These are phyloP conservation scores for Ailurus styani DNA, from an alignment of 2,113 vertebrate species.

Conservation along the genomic window DNA sequence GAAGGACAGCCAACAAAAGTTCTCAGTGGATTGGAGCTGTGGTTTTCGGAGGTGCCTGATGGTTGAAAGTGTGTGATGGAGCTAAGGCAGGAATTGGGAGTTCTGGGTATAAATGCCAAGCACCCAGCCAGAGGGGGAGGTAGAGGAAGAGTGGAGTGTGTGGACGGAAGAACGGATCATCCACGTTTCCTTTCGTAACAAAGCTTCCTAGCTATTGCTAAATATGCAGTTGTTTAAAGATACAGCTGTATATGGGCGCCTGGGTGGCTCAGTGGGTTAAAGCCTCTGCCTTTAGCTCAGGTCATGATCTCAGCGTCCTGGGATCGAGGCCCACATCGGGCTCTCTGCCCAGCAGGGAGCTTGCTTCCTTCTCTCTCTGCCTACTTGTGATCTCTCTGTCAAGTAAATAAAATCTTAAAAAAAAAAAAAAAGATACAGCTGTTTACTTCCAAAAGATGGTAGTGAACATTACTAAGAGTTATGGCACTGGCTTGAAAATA, in stretches of 20 bases:
- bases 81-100: neutral
- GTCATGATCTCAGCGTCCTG: no score
- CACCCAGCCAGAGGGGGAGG: neutral
- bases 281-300: no score
- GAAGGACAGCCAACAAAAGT: neutral
- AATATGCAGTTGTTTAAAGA: neutral
- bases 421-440: neutral
- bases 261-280: no score
- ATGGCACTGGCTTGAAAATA: neutral
- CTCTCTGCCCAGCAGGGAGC: no score
- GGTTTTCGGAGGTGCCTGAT: neutral
- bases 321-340: no score
- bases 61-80: neutral
- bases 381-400: no score
- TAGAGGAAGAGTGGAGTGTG: accelerated
- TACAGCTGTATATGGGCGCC: no score
- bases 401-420: no score
- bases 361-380: no score
- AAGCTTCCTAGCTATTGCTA: neutral
- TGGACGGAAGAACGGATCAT: neutral
- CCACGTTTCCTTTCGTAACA: neutral
- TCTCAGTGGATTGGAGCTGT: neutral
- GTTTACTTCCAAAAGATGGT: neutral
- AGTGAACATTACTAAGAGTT: neutral
- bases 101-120: neutral